Percentiles rank a stretch among this genome's conserved stretches.
These are phyloP conservation scores for Margarornis squamiger DNA, from an alignment of 2,797 vertebrate genomes.

Conservation along the genomic window DNA sequence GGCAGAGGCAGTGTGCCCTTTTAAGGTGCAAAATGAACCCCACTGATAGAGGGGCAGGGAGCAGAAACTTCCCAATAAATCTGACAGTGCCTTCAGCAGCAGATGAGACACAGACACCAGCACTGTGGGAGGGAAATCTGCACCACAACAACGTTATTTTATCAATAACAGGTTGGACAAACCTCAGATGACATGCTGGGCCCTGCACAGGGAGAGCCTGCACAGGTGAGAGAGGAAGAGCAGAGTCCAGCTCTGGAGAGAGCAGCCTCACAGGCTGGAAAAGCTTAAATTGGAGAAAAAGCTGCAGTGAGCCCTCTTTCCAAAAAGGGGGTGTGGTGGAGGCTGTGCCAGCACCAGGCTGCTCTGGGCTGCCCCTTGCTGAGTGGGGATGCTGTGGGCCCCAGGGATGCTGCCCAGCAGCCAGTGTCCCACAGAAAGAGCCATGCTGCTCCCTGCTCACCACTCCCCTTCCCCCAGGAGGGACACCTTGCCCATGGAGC, in stretches of 20 bases:
- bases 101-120: rapidly evolving
- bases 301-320: not conserved
- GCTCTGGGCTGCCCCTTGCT: rapidly evolving
- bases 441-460: rapidly evolving
- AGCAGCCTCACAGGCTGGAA: not conserved
- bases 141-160: rapidly evolving
- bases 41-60: rapidly evolving
- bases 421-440: rapidly evolving
- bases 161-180: rapidly evolving
- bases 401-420: not conserved
- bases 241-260: rapidly evolving
- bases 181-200: rapidly evolving
- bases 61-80: not conserved
- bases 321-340: rapidly evolving
- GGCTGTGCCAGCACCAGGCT: not conserved
- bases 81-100: not conserved
- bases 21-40: not conserved
- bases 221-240: not conserved
- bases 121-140: rapidly evolving
- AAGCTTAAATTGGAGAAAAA: rapidly evolving
- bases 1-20: not conserved
- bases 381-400: not conserved
- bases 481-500: rapidly evolving
- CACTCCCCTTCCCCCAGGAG: rapidly evolving
- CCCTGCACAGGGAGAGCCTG: not conserved